These are phyloP conservation scores for Petrolisthes manimaculis DNA, from an alignment of 2,888 invertebrate species.

Conservation along the genomic window DNA sequence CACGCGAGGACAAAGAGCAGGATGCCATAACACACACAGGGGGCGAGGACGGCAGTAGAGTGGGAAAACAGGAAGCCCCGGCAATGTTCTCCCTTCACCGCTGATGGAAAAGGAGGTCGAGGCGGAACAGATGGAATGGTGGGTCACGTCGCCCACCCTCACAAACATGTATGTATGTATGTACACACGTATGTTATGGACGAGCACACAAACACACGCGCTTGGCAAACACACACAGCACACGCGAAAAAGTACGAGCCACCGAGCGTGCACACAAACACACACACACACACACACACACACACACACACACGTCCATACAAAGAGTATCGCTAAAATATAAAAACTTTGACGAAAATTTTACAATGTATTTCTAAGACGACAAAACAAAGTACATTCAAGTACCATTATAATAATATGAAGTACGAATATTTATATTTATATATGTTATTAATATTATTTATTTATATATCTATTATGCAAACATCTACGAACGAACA, in stretches of 20 bases:
- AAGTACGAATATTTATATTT: no score
- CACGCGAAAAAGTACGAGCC: neutral
- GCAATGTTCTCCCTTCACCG: neutral
- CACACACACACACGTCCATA: neutral
- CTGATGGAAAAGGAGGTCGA: neutral
- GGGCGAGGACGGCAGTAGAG: neutral
- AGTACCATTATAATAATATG: no score
- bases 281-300: neutral
- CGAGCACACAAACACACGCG: neutral
- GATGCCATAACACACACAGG: neutral
- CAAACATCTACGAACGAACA: no score
- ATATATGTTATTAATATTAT: no score
- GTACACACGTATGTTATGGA: neutral
- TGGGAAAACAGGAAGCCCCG: neutral
- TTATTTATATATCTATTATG: no score
- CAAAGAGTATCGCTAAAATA: no score
- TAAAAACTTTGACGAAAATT: no score
- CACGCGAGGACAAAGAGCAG: conserved; percentile 12
- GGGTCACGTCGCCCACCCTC: neutral
- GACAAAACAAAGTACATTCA: no score
- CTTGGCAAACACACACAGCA: neutral
- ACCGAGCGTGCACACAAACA: neutral
- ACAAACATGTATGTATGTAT: neutral
- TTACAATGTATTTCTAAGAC: no score
- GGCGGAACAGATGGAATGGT: neutral